Percentiles rank a stretch among this genome's conserved stretches.
Evolutionary conservation across 2,797 vertebrate species (phyloP).

Genomic region (Rachycentron canadum): DNA sequence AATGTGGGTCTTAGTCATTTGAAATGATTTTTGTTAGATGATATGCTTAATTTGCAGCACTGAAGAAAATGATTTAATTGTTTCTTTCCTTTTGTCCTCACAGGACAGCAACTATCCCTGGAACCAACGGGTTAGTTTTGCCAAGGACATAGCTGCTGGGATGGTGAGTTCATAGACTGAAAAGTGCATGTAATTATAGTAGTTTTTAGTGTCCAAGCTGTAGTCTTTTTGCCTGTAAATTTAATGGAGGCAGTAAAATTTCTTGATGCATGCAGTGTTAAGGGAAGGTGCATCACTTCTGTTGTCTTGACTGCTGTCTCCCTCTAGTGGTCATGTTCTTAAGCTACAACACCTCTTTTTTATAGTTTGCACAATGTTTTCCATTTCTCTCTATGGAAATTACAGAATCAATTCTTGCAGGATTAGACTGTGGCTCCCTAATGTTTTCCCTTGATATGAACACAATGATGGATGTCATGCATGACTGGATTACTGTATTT

Average conservation of each 20-base stretch:
- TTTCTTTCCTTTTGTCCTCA: slow-evolving; percentile 4
- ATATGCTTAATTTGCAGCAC: neutral
- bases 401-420: slow-evolving; percentile 51
- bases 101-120: slow-evolving; percentile 95
- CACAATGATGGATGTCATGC: slow-evolving; percentile 38
- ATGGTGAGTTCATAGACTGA: slow-evolving; percentile 88
- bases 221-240: neutral
- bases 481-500: slow-evolving; percentile 50
- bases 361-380: neutral
- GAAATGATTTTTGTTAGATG: neutral
- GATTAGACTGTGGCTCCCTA: slow-evolving; percentile 41
- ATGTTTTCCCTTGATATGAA: slow-evolving; percentile 37
- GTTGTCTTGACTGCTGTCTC: slow-evolving; percentile 37
- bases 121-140: slow-evolving; percentile 95
- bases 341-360: slow-evolving; percentile 20
- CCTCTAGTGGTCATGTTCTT: slow-evolving; percentile 68
- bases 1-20: neutral
- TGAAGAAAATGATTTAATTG: slow-evolving; percentile 22
- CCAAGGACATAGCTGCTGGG: slow-evolving; percentile 94
- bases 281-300: neutral
- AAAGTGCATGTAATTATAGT: neutral
- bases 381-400: slow-evolving; percentile 35
- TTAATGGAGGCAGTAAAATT: neutral
- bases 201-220: neutral
- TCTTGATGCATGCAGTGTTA: neutral